Base-by-base conservation (phyloP, 2,797 vertebrate species). In the Kryptopterus vitreolus region DNA sequence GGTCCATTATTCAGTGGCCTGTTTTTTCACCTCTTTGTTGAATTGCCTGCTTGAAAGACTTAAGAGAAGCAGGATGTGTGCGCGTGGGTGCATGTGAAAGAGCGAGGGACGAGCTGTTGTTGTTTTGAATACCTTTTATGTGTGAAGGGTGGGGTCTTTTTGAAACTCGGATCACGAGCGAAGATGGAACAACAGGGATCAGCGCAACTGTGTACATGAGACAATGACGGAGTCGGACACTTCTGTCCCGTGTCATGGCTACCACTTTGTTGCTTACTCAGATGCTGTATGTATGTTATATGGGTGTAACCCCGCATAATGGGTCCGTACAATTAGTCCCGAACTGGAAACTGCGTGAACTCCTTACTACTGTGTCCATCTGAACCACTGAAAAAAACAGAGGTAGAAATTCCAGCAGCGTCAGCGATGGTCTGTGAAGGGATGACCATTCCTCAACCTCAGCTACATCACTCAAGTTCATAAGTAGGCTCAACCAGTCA, bases 61-160 rank as follows among this genome's bases (percentile, higher is more conserved):
- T 92, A 89, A 89, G 90, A 89, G 87, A 35, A 76, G 79, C 63
- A 53, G 65, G 76, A 69, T 84, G 75, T 81, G 81, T 31, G 53
- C 52, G 79, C 24, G 82, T 85, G 77, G 59, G 55, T 62, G 63
- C 71, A 22, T 77, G 80, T 80, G 46, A 43, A 74, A 68, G 72
- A 31, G 58, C 33, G 46, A 48, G 33, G 77, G 79, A 29, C 31
- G 76, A 84, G 72, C 73, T 87, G 85, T n/a, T 80, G 87, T 68
- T 77, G 74, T 63, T 81, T 80, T 82, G 86, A 88, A 86, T 87
- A 88, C 85, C 90, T 88, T 92, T 92, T 92, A 89, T 77, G 70
- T 92, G 88, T 84, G 68, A 87, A 90, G 90, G 88, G 88, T 87
- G 88, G 84, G 90, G 91, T 90, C 89, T 88, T 85, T 89, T 90